Evolutionary conservation across 2,888 invertebrate species (phyloP), one percentile per base, ranked within the genome.

Genomic region (Eulithis testata): DNA sequence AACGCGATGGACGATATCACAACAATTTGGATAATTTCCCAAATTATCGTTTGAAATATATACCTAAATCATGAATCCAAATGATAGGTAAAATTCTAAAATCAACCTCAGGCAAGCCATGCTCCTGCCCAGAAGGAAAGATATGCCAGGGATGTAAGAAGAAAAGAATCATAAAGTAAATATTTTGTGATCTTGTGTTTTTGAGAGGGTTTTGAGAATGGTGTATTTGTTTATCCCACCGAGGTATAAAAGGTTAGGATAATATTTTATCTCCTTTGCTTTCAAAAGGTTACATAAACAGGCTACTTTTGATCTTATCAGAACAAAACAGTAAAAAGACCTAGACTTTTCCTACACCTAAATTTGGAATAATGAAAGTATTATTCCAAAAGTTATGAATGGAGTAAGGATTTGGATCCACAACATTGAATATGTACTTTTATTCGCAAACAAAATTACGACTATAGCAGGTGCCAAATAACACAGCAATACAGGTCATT

Each of bases 231-330:
- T 70, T 73, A 68, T 68, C 31, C 76, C 75, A 47, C 75, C 76
- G 63, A 79, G 71, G 65, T 80, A 77, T 60, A 81, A 75, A 81
- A 81, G 81, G 81, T 81, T 64, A 50, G 70, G 63, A 57, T 54
- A 27, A 27, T 27, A 9, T 44, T 45, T 60, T 36, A 31, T 12
- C 5, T 49, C 4, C 9, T 9, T 49, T 21, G 3, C 21, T 11
- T 49, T 1, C 8, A 45, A 31, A 31, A 1, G 31, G 31, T 31
- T 31, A 5, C 2, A 21, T 21, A 21, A 31, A 31, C 1, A 31
- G 31, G 6, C 31, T 6, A 3, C 6, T 31, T 31, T 31, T 31
- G 31, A 6, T 31, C 6, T 31, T 31, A 31, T 31, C 31, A 6
- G 31, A 31, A 31, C 2, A 21, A 31, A 31, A 31, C 31, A 31